Base-by-base conservation (phyloP, 2,888 invertebrate genomes). In the Hydrotaea diabolus region DNA sequence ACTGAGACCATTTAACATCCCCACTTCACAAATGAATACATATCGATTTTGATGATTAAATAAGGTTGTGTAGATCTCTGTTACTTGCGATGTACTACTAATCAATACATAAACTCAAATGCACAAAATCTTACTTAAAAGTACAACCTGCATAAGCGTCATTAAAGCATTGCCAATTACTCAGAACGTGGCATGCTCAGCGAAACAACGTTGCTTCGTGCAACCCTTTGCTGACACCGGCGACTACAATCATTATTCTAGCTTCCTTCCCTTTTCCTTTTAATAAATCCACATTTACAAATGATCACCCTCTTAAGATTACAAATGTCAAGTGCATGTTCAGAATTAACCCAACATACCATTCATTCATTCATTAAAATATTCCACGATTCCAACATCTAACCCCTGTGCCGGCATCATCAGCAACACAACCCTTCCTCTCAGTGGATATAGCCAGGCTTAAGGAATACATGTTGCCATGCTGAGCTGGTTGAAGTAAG, bases 311-410 rank as follows among this genome's bases (percentile, higher is more conserved):
- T 78, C 57, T 72, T 57, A 72, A 77, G 83, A 84, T 80, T 80
- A 84, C 80, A 80, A 84, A 80, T 84, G 83, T 84, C 83, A 84
- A 84, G 83, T 78, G 75, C 83, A 84, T 84, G 83, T 84, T 84
- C 39, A 19, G 72, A 84, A 84, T 81, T 81, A 81, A 81, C 55
- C 66, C 84, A 39, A 72, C 84, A 84, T 64, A 75, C 72, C 75
- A 76, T 75, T 46, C 57, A 31, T 31, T 31, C 31, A 31, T 31
- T 31, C 31, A 84, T 75, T 75, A 59, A 53, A 55, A 64, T 55
- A 39, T 19, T 46, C 71, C 31, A 62, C 31, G 53, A 73, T 26
- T 62, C 72, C 31, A 21, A 2, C 36, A 36, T 53, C 66, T 21
- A 17, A 11, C 23, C 2, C 26, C 59, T 13, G n/a, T n/a, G 5